A percentile compares a stretch with the other conserved stretches of the same genome.
These are phyloP conservation scores for Cathartes aura DNA, from an alignment of 2,113 vertebrate genomes.

Conservation along the genomic window DNA sequence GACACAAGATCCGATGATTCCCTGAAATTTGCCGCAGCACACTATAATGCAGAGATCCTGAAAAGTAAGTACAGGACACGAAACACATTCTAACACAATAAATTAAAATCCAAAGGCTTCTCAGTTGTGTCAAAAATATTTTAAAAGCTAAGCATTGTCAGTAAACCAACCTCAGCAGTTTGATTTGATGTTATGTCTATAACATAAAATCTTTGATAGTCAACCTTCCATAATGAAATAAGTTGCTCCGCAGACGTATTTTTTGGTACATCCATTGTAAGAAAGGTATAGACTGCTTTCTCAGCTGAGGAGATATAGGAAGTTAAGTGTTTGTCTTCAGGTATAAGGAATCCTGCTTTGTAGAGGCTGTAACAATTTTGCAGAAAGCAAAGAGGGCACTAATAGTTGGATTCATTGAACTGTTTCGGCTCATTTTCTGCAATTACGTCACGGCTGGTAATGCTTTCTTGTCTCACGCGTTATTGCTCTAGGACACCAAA, in stretches of 20 bases:
- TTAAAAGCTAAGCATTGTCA: neutral
- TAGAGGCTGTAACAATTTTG: neutral
- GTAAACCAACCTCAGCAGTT: neutral
- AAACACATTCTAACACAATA: neutral
- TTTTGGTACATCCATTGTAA: neutral
- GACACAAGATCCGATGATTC: conserved; percentile 80
- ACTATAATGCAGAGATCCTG: conserved; percentile 90
- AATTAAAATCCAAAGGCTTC: neutral
- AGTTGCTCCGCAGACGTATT: neutral
- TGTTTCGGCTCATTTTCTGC: neutral
- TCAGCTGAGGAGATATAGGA: neutral
- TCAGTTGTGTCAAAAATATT: neutral
- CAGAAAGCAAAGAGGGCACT: neutral
- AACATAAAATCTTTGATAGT: neutral
- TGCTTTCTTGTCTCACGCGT: neutral
- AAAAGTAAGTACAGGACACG: conserved; percentile 85
- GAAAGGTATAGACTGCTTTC: neutral
- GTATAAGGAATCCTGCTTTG: neutral
- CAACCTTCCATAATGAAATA: neutral
- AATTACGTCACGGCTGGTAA: neutral
- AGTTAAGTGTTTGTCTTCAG: neutral
- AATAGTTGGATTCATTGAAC: neutral
- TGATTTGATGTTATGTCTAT: neutral
- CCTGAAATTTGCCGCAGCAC: conserved; percentile 87
- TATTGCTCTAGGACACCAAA: neutral